Conservation (phyloP, 2,888 invertebrate genomes). For the Zonitis immaculata region DNA sequence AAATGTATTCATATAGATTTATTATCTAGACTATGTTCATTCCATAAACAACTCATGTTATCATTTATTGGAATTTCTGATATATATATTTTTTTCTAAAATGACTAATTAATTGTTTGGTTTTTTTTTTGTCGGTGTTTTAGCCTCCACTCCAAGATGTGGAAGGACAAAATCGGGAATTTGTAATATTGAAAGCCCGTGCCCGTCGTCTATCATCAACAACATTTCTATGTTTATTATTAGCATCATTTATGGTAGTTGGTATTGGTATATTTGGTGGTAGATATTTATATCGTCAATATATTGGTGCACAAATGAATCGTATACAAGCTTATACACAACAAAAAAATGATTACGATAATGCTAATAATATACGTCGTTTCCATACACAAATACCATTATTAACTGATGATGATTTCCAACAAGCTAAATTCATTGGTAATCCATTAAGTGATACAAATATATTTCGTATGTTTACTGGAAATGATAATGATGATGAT, state of each 20-base stretch:
- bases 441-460: not conserved
- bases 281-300: slow-evolving; percentile 70
- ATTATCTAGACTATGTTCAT: no score
- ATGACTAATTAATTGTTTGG: not conserved
- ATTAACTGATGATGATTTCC: not conserved
- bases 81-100: no score
- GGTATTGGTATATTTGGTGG: slow-evolving; percentile 68
- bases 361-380: not conserved
- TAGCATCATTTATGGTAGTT: slow-evolving; percentile 66
- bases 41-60: no score
- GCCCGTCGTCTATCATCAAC: slow-evolving; percentile 56
- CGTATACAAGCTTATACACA: slow-evolving; percentile 33
- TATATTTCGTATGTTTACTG: slow-evolving; percentile 1
- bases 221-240: slow-evolving; percentile 63
- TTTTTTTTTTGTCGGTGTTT: not conserved
- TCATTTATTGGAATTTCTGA: no score
- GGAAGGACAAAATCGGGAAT: slow-evolving; percentile 45
- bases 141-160: slow-evolving; percentile 40
- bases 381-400: not conserved
- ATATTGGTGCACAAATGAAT: slow-evolving; percentile 58
- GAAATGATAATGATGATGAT: slow-evolving; percentile 21
- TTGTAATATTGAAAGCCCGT: slow-evolving; percentile 45
- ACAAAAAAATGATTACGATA: not conserved
- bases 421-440: not conserved
- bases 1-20: no score